Conservation (phyloP, 2,888 invertebrate species). For the Drosophila kanekoi region DNA sequence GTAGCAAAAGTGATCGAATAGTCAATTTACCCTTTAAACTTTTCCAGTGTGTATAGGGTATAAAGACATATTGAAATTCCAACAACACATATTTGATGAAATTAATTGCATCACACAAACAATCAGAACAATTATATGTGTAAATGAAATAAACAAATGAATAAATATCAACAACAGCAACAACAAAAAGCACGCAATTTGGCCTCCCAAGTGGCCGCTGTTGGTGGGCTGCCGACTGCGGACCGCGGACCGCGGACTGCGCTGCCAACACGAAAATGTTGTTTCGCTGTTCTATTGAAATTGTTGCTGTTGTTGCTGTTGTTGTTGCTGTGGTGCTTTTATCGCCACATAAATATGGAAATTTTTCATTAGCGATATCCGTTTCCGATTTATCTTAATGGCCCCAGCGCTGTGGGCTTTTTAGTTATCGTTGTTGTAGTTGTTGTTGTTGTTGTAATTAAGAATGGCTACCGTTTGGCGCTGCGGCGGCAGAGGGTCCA, state of each 20-base stretch:
- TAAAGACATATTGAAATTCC: neutral
- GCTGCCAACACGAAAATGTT: conserved; percentile 18
- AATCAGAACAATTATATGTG: conserved; percentile 21
- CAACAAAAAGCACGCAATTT: conserved; percentile 28
- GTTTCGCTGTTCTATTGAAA: conserved; percentile 23
- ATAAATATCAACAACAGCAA: conserved; percentile 18
- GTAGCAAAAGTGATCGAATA: neutral
- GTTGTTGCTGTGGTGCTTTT: conserved; percentile 39
- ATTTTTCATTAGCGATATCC: conserved; percentile 78
- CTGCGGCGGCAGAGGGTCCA: conserved; percentile 13
- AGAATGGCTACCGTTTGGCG: conserved; percentile 70
- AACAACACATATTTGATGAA: conserved; percentile 37
- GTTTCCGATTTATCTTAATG: conserved; percentile 81
- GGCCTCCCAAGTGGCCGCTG: conserved; percentile 47
- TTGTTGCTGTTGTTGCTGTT: conserved; percentile 38
- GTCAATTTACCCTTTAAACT: neutral
- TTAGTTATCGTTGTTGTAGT: conserved; percentile 40
- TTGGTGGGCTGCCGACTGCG: conserved; percentile 27
- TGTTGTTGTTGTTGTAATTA: conserved; percentile 71
- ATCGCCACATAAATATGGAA: conserved; percentile 76
- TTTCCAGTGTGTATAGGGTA: neutral
- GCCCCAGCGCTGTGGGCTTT: conserved; percentile 16
- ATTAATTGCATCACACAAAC: conserved; percentile 50
- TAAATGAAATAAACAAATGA: conserved; percentile 9
- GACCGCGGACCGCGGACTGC: conserved; percentile 6